Evolutionary conservation across 2,797 vertebrate genomes (phyloP).

Genomic region (Alca torda): DNA sequence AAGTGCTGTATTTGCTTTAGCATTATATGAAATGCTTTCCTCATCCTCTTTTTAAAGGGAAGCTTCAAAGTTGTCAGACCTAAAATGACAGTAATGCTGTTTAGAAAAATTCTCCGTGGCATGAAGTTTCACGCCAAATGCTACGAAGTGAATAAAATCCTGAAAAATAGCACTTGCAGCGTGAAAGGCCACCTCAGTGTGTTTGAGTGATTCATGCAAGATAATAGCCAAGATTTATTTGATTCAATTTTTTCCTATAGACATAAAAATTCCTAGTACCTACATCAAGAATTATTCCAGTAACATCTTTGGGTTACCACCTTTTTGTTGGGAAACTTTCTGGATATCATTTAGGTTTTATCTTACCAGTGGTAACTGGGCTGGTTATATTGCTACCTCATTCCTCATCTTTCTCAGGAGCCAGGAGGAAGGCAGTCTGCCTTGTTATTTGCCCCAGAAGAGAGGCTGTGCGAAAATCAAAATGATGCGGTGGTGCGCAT

Average conservation of each 20-base stretch:
- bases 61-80: neutral
- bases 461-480: neutral
- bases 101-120: slow-evolving; percentile 1
- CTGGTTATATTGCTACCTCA: neutral
- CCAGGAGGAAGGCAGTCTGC: neutral
- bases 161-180: neutral
- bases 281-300: neutral
- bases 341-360: neutral
- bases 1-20: neutral
- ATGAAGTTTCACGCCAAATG: neutral
- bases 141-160: neutral
- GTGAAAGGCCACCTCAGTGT: neutral
- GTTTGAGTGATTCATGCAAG: neutral
- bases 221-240: neutral
- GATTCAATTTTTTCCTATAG: neutral
- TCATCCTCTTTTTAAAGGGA: neutral
- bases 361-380: neutral
- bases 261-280: neutral
- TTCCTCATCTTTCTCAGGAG: neutral
- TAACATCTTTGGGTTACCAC: neutral
- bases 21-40: neutral
- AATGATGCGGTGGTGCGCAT: neutral
- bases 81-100: neutral
- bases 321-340: neutral
- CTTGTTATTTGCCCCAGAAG: neutral